Conservation (phyloP, 2,797 vertebrate species). For the Pteropus rufus region DNA sequence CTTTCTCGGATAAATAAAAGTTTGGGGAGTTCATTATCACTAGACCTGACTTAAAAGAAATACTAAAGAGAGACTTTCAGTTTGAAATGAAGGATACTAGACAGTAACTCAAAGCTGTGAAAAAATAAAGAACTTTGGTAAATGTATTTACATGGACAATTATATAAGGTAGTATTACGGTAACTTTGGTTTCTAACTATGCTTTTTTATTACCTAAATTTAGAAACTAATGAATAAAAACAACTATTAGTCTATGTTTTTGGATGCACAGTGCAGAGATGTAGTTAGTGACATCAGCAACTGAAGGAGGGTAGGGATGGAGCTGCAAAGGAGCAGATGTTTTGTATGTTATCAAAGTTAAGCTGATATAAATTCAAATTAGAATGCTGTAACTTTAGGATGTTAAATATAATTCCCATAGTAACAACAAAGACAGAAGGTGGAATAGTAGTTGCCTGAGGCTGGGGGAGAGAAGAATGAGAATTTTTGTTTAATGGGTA, state of each 20-base stretch:
- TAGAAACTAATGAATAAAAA: neutral
- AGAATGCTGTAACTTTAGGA: neutral
- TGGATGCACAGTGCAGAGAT: neutral
- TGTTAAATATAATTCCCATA: neutral
- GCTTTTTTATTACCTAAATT: neutral
- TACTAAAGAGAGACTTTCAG: neutral
- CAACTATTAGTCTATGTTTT: neutral
- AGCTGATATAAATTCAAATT: neutral
- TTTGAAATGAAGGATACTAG: neutral
- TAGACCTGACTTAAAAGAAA: neutral
- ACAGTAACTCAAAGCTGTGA: neutral
- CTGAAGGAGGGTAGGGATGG: neutral
- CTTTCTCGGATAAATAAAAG: neutral
- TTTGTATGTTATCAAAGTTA: conserved; percentile 3
- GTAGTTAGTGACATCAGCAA: neutral
- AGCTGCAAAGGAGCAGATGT: neutral
- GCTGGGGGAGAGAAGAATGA: neutral
- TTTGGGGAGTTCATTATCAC: neutral
- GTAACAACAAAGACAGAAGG: neutral
- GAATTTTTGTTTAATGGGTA: neutral
- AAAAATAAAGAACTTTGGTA: neutral
- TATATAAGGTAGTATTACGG: neutral
- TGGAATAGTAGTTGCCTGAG: neutral
- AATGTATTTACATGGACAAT: neutral
- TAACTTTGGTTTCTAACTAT: neutral